A percentile compares a stretch with the other conserved stretches of the same genome.
phyloP scores from a whole-genome alignment of 2,797 vertebrate genomes.

The Mormyrus hasselquistii region DNA sequence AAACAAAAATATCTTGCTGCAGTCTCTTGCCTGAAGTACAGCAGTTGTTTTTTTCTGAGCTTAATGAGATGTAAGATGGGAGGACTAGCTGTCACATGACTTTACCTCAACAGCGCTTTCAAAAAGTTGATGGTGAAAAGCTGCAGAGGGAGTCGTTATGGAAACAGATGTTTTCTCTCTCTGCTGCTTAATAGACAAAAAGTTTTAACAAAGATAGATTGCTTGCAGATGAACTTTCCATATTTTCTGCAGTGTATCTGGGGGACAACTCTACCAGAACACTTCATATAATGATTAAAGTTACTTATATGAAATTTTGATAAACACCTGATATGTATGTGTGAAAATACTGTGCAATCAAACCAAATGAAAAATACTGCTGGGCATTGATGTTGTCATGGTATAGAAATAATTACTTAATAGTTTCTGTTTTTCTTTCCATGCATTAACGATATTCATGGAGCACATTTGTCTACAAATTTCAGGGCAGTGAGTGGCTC shows the following conservation, averaged over 20 bases:
- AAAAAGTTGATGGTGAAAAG: slow-evolving; percentile 48
- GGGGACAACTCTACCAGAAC: background rate
- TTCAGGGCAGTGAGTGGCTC: background rate
- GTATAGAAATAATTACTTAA: background rate
- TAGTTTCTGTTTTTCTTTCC: background rate
- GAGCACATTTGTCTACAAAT: background rate
- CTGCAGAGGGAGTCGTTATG: slow-evolving; percentile 47
- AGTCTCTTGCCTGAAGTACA: slow-evolving; percentile 44
- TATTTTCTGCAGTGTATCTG: slow-evolving; percentile 13
- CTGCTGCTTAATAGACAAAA: slow-evolving; percentile 22
- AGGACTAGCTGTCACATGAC: slow-evolving; percentile 48
- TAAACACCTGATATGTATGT: background rate
- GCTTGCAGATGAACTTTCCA: slow-evolving; percentile 38
- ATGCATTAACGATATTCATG: background rate
- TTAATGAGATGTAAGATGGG: slow-evolving; percentile 59
- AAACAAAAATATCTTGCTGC: slow-evolving; percentile 48
- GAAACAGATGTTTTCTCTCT: slow-evolving; percentile 44
- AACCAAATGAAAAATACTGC: background rate
- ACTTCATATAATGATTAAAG: slow-evolving; percentile 19
- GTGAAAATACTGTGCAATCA: background rate
- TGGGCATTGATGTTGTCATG: background rate
- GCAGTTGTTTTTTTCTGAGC: slow-evolving; percentile 40
- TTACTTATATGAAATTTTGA: slow-evolving; percentile 3
- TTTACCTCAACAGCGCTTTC: slow-evolving; percentile 48
- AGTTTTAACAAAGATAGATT: slow-evolving; percentile 36